A percentile compares a stretch with the other conserved stretches of the same genome.
phyloP scores from a whole-genome alignment of 2,888 invertebrate genomes.

The Aphidius colemani region DNA sequence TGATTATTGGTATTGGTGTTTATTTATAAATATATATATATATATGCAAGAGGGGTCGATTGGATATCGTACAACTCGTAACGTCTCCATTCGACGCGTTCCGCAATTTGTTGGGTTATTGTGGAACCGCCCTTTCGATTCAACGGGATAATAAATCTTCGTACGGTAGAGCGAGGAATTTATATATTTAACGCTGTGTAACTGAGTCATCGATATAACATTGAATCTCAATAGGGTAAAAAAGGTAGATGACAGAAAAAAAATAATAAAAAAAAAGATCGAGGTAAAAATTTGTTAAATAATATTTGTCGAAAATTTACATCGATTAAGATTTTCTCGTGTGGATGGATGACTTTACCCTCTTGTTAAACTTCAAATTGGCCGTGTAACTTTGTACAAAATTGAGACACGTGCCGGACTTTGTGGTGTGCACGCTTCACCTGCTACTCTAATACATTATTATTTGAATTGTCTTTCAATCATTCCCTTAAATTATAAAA shows the following conservation, averaged over 20 bases:
- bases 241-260: conserved; percentile 4
- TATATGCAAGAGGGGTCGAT: neutral
- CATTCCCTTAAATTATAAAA: too few species aligned
- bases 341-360: too few species aligned
- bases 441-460: neutral
- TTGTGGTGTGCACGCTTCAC: conserved; percentile 29
- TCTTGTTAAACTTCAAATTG: conserved; percentile 45
- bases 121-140: conserved; percentile 39
- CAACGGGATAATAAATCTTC: conserved; percentile 34
- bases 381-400: conserved; percentile 53
- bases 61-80: conserved; percentile 25
- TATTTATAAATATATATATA: conserved; percentile 4
- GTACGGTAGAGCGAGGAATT: conserved; percentile 23
- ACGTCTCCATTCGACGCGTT: conserved; percentile 47
- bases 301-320: too few species aligned
- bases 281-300: too few species aligned
- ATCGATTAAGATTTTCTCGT: too few species aligned
- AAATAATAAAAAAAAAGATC: neutral
- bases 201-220: conserved; percentile 40
- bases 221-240: neutral
- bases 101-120: conserved; percentile 51
- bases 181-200: conserved; percentile 29
- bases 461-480: too few species aligned
- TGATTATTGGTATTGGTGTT: neutral
- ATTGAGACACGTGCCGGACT: conserved; percentile 55